Evolutionary conservation across 1,140 invertebrate genomes (phyloP).

Genomic region (Drosophila miranda): DNA sequence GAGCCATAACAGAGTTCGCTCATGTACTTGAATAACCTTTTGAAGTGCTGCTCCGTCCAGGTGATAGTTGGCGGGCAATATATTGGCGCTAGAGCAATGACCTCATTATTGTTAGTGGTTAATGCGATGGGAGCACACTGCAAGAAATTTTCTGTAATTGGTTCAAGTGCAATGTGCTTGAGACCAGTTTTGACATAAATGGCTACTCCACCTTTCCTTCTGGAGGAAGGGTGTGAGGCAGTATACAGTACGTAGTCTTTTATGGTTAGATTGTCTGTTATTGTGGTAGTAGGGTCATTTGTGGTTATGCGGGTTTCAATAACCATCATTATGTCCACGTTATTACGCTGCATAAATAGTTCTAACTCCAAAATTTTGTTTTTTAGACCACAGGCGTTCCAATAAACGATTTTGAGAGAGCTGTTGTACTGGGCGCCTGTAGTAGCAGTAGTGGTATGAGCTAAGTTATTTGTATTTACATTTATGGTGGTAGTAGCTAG

Average conservation of each 20-base stretch:
- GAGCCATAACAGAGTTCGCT: neutral
- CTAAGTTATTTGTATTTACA: neutral
- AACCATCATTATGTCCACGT: too few species aligned
- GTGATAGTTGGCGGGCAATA: too few species aligned
- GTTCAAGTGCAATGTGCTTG: slow-evolving; percentile 3
- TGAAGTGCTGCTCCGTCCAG: neutral
- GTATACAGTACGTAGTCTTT: too few species aligned
- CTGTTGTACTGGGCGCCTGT: too few species aligned
- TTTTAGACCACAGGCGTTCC: neutral
- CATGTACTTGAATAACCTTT: neutral
- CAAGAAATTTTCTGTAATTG: neutral
- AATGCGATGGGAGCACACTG: neutral
- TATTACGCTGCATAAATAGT: too few species aligned
- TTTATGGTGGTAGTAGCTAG: neutral
- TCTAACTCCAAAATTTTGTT: neutral
- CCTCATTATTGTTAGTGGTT: neutral
- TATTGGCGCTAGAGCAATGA: neutral
- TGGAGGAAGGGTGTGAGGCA: too few species aligned
- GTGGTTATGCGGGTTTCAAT: too few species aligned
- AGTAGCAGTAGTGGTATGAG: neutral
- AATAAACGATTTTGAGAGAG: neutral
- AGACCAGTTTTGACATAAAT: neutral
- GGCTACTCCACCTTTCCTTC: too few species aligned
- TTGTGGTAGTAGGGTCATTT: too few species aligned
- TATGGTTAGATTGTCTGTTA: too few species aligned